Conservation (phyloP, 2,888 invertebrate genomes). For the Stenoptilia bipunctidactyla region DNA sequence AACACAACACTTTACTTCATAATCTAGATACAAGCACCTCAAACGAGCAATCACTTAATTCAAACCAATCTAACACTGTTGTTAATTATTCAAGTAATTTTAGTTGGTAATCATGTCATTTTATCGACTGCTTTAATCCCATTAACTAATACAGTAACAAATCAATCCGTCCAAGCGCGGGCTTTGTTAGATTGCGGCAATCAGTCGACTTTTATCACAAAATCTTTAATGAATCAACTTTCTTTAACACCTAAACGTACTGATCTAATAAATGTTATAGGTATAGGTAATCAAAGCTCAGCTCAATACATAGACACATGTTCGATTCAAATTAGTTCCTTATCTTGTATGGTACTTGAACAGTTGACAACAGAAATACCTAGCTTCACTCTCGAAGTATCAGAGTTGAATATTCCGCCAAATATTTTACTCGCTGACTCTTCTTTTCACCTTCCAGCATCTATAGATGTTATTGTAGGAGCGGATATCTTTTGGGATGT, state of each 20-base stretch:
- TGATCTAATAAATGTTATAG: neutral
- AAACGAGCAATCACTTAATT: too few species aligned
- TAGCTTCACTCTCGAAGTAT: conserved; percentile 4
- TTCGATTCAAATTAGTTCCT: conserved; percentile 4
- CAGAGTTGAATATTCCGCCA: too few species aligned
- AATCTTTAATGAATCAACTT: conserved; percentile 2
- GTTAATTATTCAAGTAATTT: too few species aligned
- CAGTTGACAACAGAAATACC: conserved; percentile 10
- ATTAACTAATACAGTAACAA: neutral
- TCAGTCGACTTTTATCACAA: conserved; percentile 4
- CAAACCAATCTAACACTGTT: too few species aligned
- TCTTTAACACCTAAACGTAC: neutral
- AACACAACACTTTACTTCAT: neutral
- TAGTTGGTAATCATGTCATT: too few species aligned
- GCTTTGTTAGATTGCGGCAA: conserved; percentile 5
- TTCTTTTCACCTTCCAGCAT: conserved; percentile 6
- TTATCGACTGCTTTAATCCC: too few species aligned
- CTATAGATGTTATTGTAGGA: conserved; percentile 8
- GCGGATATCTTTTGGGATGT: conserved; percentile 9
- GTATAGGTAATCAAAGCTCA: conserved; percentile 1
- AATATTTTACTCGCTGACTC: conserved; percentile 9
- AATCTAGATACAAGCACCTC: neutral
- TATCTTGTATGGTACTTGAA: conserved; percentile 8
- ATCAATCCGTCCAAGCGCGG: neutral
- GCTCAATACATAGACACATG: conserved; percentile 3